phyloP scores from a whole-genome alignment of 1,140 invertebrate genomes.

The Apis cerana region DNA sequence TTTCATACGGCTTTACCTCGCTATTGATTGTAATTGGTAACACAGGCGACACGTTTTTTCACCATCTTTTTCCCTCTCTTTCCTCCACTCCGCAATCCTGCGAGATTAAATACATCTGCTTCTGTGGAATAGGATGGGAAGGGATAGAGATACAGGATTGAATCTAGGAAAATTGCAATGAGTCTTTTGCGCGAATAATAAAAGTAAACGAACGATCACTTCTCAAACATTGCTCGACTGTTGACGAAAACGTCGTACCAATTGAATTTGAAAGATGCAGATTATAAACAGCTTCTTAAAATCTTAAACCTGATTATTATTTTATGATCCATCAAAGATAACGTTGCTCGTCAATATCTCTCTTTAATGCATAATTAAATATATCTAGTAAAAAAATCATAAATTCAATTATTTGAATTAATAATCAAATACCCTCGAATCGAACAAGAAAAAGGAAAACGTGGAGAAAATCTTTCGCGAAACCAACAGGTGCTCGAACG shows the following conservation, averaged over 20 bases:
- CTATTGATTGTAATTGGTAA: constrained; percentile 18
- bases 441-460: not conserved
- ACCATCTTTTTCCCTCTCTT: not conserved
- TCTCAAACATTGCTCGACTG: no score
- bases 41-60: constrained; percentile 4
- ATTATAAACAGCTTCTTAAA: not conserved
- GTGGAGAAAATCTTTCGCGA: not conserved
- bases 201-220: not conserved
- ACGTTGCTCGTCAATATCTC: not conserved
- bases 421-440: no score
- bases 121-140: not conserved
- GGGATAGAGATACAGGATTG: not conserved
- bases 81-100: not conserved
- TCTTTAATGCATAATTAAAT: no score
- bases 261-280: not conserved
- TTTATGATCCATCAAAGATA: not conserved
- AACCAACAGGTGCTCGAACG: constrained; percentile 33
- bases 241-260: not conserved
- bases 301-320: not conserved
- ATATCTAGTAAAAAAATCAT: no score
- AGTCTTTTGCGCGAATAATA: not conserved
- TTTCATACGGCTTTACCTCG: not conserved
- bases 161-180: not conserved
- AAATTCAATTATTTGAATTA: no score
- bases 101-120: constrained; percentile 4